Conservation (phyloP, 2,888 invertebrate genomes). For the Molorchus minor region DNA sequence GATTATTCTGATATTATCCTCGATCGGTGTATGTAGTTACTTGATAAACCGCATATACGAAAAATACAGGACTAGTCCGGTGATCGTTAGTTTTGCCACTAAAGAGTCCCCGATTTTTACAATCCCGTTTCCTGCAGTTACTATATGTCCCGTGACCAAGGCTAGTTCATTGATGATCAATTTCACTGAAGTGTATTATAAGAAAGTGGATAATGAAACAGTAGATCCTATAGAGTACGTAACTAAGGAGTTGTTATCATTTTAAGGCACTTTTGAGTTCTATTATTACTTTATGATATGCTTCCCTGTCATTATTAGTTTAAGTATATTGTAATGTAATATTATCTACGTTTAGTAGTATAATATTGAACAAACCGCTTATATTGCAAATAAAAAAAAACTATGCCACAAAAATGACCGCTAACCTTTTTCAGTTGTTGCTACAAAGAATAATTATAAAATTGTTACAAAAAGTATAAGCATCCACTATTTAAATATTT, state of each 20-base stretch:
- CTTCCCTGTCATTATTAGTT: too few species aligned
- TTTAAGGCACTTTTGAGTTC: too few species aligned
- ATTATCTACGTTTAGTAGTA: too few species aligned
- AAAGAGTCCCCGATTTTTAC: conserved; percentile 73
- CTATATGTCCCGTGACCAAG: conserved; percentile 52
- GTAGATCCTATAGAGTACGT: conserved; percentile 66
- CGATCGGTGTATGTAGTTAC: conserved; percentile 68
- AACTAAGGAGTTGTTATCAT: conserved; percentile 9
- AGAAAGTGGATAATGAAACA: conserved; percentile 48
- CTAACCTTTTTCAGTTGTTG: too few species aligned
- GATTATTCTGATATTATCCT: conserved; percentile 64
- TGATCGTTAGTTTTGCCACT: conserved; percentile 79
- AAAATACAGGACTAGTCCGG: conserved; percentile 77
- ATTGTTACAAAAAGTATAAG: too few species aligned
- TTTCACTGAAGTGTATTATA: conserved; percentile 68
- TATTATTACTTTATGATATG: too few species aligned
- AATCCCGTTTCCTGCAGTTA: conserved; percentile 62
- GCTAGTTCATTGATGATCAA: conserved; percentile 67
- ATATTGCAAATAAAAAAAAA: too few species aligned
- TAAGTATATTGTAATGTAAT: too few species aligned
- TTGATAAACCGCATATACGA: conserved; percentile 72
- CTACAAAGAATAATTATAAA: too few species aligned
- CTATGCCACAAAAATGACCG: too few species aligned
- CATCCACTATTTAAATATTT: too few species aligned
- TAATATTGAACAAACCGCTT: too few species aligned